These are phyloP conservation scores for Tapera naevia DNA, from an alignment of 2,797 vertebrate genomes.

Conservation along the genomic window DNA sequence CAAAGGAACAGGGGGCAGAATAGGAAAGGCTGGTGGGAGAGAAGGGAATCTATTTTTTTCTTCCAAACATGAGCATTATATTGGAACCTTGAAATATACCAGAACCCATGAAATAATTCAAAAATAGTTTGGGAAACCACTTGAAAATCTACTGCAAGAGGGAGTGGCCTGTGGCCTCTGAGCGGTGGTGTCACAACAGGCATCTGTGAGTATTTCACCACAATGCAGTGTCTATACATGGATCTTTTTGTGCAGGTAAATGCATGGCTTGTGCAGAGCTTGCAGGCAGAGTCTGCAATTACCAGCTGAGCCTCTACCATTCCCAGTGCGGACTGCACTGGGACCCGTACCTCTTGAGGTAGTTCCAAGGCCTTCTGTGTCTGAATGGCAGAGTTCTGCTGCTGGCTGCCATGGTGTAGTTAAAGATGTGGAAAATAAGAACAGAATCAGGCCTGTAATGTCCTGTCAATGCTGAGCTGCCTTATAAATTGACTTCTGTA, in stretches of 20 bases:
- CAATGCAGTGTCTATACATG: not conserved
- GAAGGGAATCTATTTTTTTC: not conserved
- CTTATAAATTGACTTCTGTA: not conserved
- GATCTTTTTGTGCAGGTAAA: not conserved
- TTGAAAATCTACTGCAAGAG: not conserved
- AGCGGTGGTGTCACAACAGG: not conserved
- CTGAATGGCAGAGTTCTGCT: not conserved
- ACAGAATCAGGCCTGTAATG: not conserved
- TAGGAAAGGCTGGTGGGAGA: not conserved
- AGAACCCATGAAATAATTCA: not conserved
- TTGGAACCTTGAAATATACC: not conserved
- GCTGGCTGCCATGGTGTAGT: not conserved
- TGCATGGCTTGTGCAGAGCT: rapidly evolving
- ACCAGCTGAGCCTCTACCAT: not conserved
- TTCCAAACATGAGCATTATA: not conserved
- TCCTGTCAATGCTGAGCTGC: not conserved
- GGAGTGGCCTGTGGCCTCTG: not conserved
- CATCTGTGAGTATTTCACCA: not conserved
- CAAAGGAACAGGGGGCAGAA: not conserved
- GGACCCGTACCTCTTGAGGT: not conserved
- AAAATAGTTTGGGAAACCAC: not conserved
- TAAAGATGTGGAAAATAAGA: not conserved
- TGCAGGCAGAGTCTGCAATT: not conserved
- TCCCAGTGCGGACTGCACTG: too few relatives aligned
- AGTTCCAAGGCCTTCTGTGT: not conserved